Base-by-base conservation (phyloP, 2,113 vertebrate genomes). In the Antennarius striatus region DNA sequence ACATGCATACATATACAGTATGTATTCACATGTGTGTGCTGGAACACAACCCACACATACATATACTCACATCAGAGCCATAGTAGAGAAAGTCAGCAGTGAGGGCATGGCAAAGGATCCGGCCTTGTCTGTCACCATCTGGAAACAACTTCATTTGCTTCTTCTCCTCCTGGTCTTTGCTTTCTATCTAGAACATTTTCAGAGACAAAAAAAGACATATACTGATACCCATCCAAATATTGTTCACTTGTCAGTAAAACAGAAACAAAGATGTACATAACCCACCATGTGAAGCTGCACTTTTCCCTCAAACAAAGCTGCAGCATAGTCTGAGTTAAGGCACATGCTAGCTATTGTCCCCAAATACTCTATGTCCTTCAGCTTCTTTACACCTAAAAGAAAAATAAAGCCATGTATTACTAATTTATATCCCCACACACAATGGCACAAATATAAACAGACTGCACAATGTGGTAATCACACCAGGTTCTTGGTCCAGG, bases 271-370 rank as follows among this genome's bases (percentile, higher is more conserved):
- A 53, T 11, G 42, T 29, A 30, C 42, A 29, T 32, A 7, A 83
- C 95, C 94, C 91, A 99, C 98, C 95, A 96, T 93, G 81, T 99
- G 96, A 53, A 99, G 91, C 77, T 98, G 97, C 48, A 99, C 93
- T 92, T 96, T 99, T 56, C 96, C 95, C 88, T 99, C 97, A 91
- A 96, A 98, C 51, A 97, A 93, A 2, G 95, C 98, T 59, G 96
- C 95, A 0, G 97, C 96, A 29, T 99, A 98, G 67, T 99, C 95
- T 0, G 94, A 90, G 90, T 98, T 96, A n/a, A 98, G 94, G 72
- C 89, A 94, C 90, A 99, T 94, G 69, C 91, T 96, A 80, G 91
- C 91, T 46, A 99, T 94, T 0, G 98, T 98, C 16, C 98, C 96
- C 69, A 99, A 85, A 87, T 98, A 99, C 45, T 99, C 96, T 2